Evolutionary conservation across 2,888 invertebrate species (phyloP).

Genomic region (Aphodius granarius): DNA sequence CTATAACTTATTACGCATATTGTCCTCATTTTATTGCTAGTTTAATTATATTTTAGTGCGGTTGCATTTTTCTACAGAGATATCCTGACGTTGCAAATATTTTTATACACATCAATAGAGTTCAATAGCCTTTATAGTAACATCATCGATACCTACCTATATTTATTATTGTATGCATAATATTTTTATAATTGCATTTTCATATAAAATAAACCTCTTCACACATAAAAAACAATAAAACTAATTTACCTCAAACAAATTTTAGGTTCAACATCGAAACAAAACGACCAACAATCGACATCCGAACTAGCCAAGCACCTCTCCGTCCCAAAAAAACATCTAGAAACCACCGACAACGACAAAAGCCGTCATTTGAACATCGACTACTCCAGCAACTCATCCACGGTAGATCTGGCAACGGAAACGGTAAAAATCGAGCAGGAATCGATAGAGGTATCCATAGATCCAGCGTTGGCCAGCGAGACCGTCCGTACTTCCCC

Average conservation of each 20-base stretch:
- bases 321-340: conserved; percentile 43
- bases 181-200: too few relatives aligned
- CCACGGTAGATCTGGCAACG: conserved; percentile 8
- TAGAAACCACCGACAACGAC: conserved; percentile 39
- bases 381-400: neutral
- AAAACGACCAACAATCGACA: conserved; percentile 27
- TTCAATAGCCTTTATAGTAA: too few relatives aligned
- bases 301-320: conserved; percentile 42
- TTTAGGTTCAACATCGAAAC: conserved; percentile 6
- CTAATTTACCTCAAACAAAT: neutral
- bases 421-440: conserved; percentile 22
- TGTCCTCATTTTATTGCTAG: too few relatives aligned
- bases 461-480: conserved; percentile 19
- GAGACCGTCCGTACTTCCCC: conserved; percentile 17
- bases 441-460: conserved; percentile 22
- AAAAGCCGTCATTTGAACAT: conserved; percentile 23
- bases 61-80: too few relatives aligned
- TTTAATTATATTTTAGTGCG: too few relatives aligned
- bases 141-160: too few relatives aligned
- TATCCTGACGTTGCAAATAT: too few relatives aligned
- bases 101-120: too few relatives aligned
- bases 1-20: too few relatives aligned
- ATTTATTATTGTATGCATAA: too few relatives aligned
- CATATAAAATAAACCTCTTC: too few relatives aligned
- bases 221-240: neutral